Evolutionary conservation across 2,797 vertebrate genomes (phyloP).

Genomic region (Poeciliopsis paucimaculata): DNA sequence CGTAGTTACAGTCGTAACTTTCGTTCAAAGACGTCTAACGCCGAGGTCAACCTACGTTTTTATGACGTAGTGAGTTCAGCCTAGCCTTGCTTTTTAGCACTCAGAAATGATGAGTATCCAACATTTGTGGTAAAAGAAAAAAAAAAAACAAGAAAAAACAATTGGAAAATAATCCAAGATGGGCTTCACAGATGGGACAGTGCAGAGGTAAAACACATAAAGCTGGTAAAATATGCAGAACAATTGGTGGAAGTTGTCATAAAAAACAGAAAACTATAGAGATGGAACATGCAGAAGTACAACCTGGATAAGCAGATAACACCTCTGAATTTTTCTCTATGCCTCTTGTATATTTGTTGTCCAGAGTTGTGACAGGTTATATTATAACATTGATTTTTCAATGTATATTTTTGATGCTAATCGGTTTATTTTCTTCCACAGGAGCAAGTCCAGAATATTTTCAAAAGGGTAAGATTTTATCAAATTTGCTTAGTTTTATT

Average conservation of each 20-base stretch:
- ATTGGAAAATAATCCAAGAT: background rate
- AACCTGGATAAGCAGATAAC: background rate
- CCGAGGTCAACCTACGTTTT: background rate
- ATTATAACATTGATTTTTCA: background rate
- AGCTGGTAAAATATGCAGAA: background rate
- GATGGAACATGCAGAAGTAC: background rate
- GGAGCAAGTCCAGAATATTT: constrained; percentile 82
- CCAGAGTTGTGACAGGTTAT: background rate
- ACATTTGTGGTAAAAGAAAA: background rate
- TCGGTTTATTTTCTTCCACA: constrained; percentile 39
- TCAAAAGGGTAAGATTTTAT: constrained; percentile 79
- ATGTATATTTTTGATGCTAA: constrained; percentile 3
- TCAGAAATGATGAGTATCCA: background rate
- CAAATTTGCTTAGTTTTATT: background rate
- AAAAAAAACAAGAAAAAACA: background rate
- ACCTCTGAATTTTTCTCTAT: background rate
- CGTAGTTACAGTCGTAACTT: too few species aligned
- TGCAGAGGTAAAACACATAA: background rate
- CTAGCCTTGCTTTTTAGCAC: background rate
- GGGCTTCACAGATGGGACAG: background rate
- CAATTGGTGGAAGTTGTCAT: background rate
- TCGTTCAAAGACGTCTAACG: background rate
- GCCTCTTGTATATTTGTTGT: background rate
- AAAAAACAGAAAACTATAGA: background rate
- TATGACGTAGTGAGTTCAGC: background rate